phyloP scores from a whole-genome alignment of 1,140 invertebrate species.

The Pogonomyrmex californicus region DNA sequence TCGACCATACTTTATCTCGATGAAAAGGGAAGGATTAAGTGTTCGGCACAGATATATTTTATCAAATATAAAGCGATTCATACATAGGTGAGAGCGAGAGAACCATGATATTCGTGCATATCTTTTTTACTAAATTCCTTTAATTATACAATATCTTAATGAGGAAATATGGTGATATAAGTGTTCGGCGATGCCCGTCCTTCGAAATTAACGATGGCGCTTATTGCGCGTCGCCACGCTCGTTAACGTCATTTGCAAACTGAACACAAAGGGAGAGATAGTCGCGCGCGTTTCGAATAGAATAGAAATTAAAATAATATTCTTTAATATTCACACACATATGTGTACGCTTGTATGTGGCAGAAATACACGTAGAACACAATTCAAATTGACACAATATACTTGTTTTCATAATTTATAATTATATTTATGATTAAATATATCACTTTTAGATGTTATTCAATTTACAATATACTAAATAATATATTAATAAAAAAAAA shows the following conservation, averaged over 20 bases:
- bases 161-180: slow-evolving; percentile 32
- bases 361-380: neutral
- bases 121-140: slow-evolving; percentile 23
- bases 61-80: neutral
- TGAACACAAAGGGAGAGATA: slow-evolving; percentile 23
- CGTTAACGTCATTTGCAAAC: slow-evolving; percentile 31
- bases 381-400: too few species aligned
- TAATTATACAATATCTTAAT: slow-evolving; percentile 41
- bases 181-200: slow-evolving; percentile 7
- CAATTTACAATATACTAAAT: too few species aligned
- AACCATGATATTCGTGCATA: neutral
- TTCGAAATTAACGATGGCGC: slow-evolving; percentile 50
- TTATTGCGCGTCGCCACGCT: slow-evolving; percentile 24
- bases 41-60: slow-evolving; percentile 21
- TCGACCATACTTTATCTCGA: neutral
- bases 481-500: too few species aligned
- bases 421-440: neutral
- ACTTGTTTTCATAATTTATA: neutral
- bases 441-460: too few species aligned
- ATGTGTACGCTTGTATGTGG: neutral
- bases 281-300: neutral
- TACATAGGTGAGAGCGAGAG: neutral
- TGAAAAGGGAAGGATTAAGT: neutral
- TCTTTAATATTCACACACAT: neutral
- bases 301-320: slow-evolving; percentile 26